Evolutionary conservation across 2,888 invertebrate genomes (phyloP), one percentile per base, ranked within the genome.

Genomic region (Sphaerophoria rueppellii): DNA sequence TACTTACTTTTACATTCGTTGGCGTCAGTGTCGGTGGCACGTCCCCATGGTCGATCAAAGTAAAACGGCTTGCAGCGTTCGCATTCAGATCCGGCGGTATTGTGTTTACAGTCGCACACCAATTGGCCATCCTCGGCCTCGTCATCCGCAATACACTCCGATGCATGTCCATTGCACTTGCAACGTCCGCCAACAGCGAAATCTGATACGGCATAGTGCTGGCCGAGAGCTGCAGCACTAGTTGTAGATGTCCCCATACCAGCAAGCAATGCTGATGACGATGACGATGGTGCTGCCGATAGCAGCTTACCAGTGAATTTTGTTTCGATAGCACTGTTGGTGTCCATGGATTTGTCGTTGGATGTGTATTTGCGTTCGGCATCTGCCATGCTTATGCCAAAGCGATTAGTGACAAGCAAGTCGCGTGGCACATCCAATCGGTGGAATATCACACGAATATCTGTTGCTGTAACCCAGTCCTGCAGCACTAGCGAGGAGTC

Each of bases 381-480:
- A 86, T 77, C 37, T 61, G 82, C 80, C n/a, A 75, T 70, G 88
- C 86, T 92, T 91, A 55, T 92, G 88, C 89, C 90, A 69, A 90
- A 91, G 73, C 89, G 89, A 74, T 91, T 90, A 14, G 89, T 89
- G 0, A 88, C 77, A 52, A 90, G 91, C 92, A 67, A 86, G 67
- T 88, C 89, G 80, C 92, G 93, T 16, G 95, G 95, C 95, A 96
- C 94, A 91, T 97, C 96, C 69, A 98, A 93, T 0, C 98, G 95
- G 90, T 98, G 97, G 92, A 99, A 98, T 1, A 98, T 96, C 1
- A 99, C 96, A 88, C 96, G 95, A 83, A 99, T 97, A 90, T 99
- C 99, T 0, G 99, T 99, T 7, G 99, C 99, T 0, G 99, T 99
- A 14, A 99, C 98, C 99, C 99, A 99, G 92, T 99, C 99, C 92